These are phyloP conservation scores for Deilephila porcellus DNA, from an alignment of 2,888 invertebrate species.

Conservation along the genomic window DNA sequence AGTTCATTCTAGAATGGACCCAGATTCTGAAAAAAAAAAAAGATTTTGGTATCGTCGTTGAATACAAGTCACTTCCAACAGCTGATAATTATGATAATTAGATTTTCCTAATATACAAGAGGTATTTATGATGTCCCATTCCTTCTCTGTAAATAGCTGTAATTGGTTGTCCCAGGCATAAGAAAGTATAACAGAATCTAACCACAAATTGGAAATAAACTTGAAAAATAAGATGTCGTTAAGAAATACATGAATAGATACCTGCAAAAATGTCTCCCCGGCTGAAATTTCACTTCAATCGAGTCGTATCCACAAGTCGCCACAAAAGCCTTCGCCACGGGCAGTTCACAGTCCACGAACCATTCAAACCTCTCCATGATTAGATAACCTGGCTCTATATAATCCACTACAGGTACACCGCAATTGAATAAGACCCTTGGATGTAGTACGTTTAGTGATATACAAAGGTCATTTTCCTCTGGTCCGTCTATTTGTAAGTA, in stretches of 20 bases:
- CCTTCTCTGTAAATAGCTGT: too few species aligned
- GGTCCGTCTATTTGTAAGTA: conserved; percentile 75
- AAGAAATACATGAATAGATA: conserved; percentile 36
- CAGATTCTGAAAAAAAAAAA: conserved; percentile 58
- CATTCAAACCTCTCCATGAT: conserved; percentile 71
- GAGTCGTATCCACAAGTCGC: conserved; percentile 63
- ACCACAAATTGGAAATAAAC: too few species aligned
- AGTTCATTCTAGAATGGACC: conserved; percentile 68
- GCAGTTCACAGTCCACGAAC: conserved; percentile 63
- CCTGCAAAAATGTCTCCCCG: conserved; percentile 77
- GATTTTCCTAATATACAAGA: too few species aligned
- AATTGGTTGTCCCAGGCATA: too few species aligned
- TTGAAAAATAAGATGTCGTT: too few species aligned
- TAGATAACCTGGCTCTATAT: conserved; percentile 67
- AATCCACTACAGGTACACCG: conserved; percentile 57
- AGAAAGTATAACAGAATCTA: too few species aligned
- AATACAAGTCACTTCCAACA: background rate
- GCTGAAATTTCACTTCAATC: conserved; percentile 59
- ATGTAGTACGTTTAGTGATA: conserved; percentile 63
- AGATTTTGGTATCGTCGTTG: too few species aligned
- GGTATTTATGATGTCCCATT: too few species aligned
- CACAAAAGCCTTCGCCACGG: conserved; percentile 58
- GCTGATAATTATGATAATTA: too few species aligned
- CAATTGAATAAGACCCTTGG: conserved; percentile 66
- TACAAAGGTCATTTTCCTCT: conserved; percentile 56